Conservation (phyloP, 2,888 invertebrate species). For the Drosophila testacea region DNA sequence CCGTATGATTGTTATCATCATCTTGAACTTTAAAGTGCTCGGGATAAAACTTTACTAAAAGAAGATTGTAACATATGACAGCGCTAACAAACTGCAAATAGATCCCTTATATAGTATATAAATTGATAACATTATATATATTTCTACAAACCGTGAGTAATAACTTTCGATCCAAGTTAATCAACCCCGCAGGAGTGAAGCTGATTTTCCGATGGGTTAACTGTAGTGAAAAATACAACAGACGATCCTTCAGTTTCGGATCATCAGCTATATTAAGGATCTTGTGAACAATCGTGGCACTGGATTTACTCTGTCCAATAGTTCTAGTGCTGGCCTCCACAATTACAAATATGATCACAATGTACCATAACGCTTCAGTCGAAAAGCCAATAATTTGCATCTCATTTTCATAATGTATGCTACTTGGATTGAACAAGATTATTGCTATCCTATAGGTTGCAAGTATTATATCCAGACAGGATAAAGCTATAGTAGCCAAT, state of each 20-base stretch:
- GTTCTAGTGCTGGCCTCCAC: conserved; percentile 82
- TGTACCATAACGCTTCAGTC: conserved; percentile 82
- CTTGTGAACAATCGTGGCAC: conserved; percentile 82
- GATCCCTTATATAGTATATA: too few species aligned
- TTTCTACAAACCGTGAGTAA: conserved; percentile 81
- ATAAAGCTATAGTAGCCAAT: conserved; percentile 82
- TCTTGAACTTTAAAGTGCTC: too few species aligned
- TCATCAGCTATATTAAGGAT: conserved; percentile 82
- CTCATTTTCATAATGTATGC: conserved; percentile 75
- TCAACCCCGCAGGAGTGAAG: conserved; percentile 84
- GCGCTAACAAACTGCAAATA: conserved; percentile 83
- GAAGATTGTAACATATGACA: conserved; percentile 82
- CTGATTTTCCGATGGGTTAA: conserved; percentile 82
- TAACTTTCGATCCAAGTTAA: conserved; percentile 84
- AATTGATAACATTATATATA: background rate
- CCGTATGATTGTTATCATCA: too few species aligned
- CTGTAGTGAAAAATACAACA: conserved; percentile 83
- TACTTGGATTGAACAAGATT: conserved; percentile 78
- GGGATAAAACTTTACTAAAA: too few species aligned
- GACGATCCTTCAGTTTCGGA: conserved; percentile 77
- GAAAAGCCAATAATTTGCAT: conserved; percentile 83
- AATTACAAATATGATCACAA: conserved; percentile 80
- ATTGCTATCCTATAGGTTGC: conserved; percentile 83
- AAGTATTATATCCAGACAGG: conserved; percentile 83
- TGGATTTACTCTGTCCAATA: conserved; percentile 76